Evolutionary conservation across 1,140 invertebrate genomes (phyloP).

Genomic region (Stratiolaelaps scimitus): DNA sequence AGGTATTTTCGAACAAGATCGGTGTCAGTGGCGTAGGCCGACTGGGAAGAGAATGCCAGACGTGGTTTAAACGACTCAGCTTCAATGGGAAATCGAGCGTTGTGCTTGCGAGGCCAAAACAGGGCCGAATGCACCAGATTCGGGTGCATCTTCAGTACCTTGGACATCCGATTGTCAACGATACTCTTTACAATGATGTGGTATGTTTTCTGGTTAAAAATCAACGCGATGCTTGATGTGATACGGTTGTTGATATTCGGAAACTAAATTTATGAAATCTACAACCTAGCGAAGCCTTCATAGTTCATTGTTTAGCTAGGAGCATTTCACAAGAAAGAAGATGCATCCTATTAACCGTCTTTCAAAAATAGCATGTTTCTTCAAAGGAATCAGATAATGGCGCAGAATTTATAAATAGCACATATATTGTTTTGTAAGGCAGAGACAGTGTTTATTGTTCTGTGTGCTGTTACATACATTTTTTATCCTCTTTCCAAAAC

Average conservation of each 20-base stretch:
- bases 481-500: no score
- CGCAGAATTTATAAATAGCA: no score
- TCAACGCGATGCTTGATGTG: no score
- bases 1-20: slow-evolving; percentile 85
- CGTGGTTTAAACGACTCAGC: slow-evolving; percentile 73
- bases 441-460: no score
- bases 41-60: slow-evolving; percentile 77
- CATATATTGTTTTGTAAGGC: no score
- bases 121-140: slow-evolving; percentile 96
- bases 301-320: background rate
- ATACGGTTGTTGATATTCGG: no score
- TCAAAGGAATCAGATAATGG: no score
- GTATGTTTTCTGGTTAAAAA: slow-evolving; percentile 42
- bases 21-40: slow-evolving; percentile 75
- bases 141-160: slow-evolving; percentile 95
- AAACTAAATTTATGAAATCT: no score
- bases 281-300: no score
- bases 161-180: slow-evolving; percentile 91
- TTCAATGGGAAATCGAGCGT: slow-evolving; percentile 74
- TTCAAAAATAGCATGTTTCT: no score
- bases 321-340: background rate
- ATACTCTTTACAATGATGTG: slow-evolving; percentile 83
- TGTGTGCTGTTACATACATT: no score
- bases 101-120: slow-evolving; percentile 74
- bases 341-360: no score